Conservation (phyloP, 2,113 vertebrate genomes). For the Stercorarius parasiticus region DNA sequence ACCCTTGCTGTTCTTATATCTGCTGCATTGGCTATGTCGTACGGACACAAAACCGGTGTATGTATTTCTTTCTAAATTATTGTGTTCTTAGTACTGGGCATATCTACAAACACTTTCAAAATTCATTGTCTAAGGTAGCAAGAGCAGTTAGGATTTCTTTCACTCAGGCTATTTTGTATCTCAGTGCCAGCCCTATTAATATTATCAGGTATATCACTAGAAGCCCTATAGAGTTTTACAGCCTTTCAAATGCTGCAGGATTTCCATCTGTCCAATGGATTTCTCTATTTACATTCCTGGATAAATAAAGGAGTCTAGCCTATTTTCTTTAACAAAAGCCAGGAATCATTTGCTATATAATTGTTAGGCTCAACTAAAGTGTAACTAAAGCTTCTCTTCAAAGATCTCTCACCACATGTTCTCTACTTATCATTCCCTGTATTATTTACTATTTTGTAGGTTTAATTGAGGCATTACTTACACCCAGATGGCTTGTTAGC, state of each 20-base stretch:
- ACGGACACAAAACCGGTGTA: neutral
- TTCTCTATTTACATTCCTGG: constrained; percentile 74
- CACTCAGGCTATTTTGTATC: constrained; percentile 20
- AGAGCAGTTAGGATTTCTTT: constrained; percentile 67
- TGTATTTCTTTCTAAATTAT: neutral
- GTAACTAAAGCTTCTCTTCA: constrained; percentile 68
- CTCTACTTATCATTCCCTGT: constrained; percentile 49
- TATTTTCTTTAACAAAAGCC: constrained; percentile 72
- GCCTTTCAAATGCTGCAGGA: constrained; percentile 62
- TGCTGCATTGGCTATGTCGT: neutral
- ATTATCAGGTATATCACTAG: constrained; percentile 66
- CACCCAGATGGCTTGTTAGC: constrained; percentile 58
- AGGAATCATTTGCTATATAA: constrained; percentile 60
- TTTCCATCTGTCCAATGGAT: constrained; percentile 74
- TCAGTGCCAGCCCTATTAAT: constrained; percentile 31
- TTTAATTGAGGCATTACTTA: constrained; percentile 59
- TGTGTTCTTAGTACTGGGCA: neutral
- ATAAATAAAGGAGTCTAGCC: constrained; percentile 55
- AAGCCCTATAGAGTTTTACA: constrained; percentile 59
- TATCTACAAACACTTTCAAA: constrained; percentile 42
- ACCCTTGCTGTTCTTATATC: neutral
- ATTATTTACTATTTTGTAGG: constrained; percentile 60
- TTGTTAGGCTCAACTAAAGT: constrained; percentile 63
- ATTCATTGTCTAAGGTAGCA: constrained; percentile 9
- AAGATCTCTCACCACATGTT: constrained; percentile 63